Evolutionary conservation across 2,113 vertebrate genomes (phyloP).

Genomic region (Conger conger): DNA sequence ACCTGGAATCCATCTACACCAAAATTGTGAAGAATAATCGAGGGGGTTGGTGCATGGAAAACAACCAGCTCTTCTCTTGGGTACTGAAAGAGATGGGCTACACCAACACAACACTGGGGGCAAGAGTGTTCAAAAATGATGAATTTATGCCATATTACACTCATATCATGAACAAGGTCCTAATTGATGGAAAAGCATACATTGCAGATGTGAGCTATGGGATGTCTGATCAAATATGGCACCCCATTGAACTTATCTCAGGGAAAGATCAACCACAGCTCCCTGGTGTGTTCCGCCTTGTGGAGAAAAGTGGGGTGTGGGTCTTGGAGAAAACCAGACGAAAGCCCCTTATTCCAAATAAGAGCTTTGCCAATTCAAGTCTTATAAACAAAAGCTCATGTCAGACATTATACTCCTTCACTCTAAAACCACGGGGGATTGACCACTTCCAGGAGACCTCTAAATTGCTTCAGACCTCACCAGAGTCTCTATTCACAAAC

Average conservation of each 20-base stretch:
- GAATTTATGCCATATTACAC: conserved; percentile 39
- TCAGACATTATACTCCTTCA: conserved; percentile 73
- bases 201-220: conserved; percentile 80
- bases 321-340: conserved; percentile 76
- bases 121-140: conserved; percentile 54
- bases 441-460: conserved; percentile 67
- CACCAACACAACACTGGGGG: conserved; percentile 54
- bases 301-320: conserved; percentile 67
- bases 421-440: conserved; percentile 58
- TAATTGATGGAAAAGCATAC: conserved; percentile 65
- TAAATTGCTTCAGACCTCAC: conserved; percentile 67
- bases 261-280: conserved; percentile 73
- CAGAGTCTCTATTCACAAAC: conserved; percentile 70
- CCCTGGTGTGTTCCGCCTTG: conserved; percentile 68
- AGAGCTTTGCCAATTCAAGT: conserved; percentile 65
- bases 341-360: conserved; percentile 61
- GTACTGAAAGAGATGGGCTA: conserved; percentile 78
- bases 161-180: conserved; percentile 68
- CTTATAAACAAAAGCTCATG: conserved; percentile 65
- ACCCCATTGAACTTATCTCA: conserved; percentile 78
- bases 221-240: conserved; percentile 71
- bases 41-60: conserved; percentile 85
- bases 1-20: conserved; percentile 64
- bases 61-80: conserved; percentile 81
- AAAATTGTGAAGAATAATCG: conserved; percentile 74